These are phyloP conservation scores for Stenodera caucasica DNA, from an alignment of 2,888 invertebrate genomes.

Conservation along the genomic window DNA sequence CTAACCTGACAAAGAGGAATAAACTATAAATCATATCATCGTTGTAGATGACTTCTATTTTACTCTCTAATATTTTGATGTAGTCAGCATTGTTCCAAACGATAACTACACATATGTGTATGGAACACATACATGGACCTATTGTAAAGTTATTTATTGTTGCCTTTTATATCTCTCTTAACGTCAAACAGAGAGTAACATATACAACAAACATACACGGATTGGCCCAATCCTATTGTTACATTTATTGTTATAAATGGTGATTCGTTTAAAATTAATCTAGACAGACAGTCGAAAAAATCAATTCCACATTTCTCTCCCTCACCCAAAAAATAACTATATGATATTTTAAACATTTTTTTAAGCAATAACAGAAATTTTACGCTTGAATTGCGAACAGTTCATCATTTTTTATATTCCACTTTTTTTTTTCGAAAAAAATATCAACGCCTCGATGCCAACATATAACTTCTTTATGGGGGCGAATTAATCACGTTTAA, in stretches of 20 bases:
- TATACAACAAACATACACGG: constrained; percentile 13
- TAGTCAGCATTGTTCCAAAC: constrained; percentile 12
- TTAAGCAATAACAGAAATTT: too few relatives aligned
- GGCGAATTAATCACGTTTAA: not conserved
- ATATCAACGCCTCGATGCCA: not conserved
- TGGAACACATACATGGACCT: not conserved
- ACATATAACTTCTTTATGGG: not conserved
- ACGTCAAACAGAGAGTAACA: constrained; percentile 14
- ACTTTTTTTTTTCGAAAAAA: not conserved
- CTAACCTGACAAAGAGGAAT: constrained; percentile 36
- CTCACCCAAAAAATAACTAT: too few relatives aligned
- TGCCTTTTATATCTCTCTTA: constrained; percentile 27
- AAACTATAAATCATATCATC: constrained; percentile 34
- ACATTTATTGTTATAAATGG: constrained; percentile 8
- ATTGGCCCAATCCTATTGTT: not conserved
- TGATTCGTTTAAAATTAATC: not conserved
- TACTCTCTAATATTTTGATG: not conserved
- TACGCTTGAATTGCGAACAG: too few relatives aligned
- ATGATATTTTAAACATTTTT: too few relatives aligned
- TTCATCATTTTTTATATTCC: too few relatives aligned
- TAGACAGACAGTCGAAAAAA: too few relatives aligned
- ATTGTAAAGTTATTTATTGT: constrained; percentile 23
- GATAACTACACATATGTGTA: constrained; percentile 8
- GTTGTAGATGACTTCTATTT: constrained; percentile 3
- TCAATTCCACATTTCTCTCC: too few relatives aligned